These are phyloP conservation scores for Danio jaintianensis DNA, from an alignment of 2,797 vertebrate genomes.

Conservation along the genomic window DNA sequence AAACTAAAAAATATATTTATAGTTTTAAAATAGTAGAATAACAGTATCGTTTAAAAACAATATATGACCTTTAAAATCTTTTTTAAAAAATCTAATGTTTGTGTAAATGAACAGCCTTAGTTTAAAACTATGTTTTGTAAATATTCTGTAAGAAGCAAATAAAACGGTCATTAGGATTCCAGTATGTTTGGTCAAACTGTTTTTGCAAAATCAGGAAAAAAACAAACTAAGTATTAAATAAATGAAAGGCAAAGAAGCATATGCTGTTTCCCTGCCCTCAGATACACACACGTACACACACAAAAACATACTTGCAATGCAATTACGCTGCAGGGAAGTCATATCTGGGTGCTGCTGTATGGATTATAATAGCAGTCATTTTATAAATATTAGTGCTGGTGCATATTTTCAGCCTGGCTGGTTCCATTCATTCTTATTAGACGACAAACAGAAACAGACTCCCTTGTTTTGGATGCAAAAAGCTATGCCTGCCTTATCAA, in stretches of 20 bases:
- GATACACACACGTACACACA: background rate
- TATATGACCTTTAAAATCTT: too few species aligned
- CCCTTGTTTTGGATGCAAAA: conserved; percentile 47
- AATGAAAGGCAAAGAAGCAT: background rate
- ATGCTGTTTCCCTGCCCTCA: background rate
- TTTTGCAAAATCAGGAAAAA: background rate
- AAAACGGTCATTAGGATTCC: too few species aligned
- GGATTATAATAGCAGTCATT: conserved; percentile 70
- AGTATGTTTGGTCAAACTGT: background rate
- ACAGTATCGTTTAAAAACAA: too few species aligned
- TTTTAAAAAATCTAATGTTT: too few species aligned
- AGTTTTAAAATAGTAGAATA: too few species aligned
- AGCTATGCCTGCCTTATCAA: conserved; percentile 42
- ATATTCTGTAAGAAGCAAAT: too few species aligned
- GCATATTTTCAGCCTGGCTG: conserved; percentile 72
- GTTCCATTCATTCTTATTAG: conserved; percentile 70
- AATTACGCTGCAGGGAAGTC: conserved; percentile 58
- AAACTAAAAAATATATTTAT: too few species aligned
- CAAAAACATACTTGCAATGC: conserved; percentile 64
- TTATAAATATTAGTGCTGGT: conserved; percentile 73
- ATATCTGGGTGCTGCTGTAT: conserved; percentile 56
- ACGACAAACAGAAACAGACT: conserved; percentile 69
- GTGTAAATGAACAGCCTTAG: too few species aligned
- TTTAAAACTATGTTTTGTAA: too few species aligned
- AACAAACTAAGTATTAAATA: background rate